Base-by-base conservation (phyloP, 2,113 vertebrate species). In the Tragelaphus imberbis region DNA sequence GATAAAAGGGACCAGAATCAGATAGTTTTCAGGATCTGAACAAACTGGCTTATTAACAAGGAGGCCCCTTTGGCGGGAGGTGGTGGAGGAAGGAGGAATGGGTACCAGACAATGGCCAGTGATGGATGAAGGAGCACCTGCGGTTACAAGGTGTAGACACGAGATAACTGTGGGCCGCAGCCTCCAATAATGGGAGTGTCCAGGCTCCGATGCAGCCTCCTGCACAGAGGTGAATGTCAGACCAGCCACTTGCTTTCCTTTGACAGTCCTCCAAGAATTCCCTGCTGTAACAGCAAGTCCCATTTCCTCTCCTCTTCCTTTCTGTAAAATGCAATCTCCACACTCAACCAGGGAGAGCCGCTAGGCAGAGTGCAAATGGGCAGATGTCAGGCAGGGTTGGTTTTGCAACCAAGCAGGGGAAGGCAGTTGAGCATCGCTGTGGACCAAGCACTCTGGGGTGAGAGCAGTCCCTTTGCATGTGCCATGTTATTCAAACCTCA, bases 41-140 rank as follows among this genome's bases (percentile, higher is more conserved):
- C 96, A 98, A 98, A 98, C 98, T 7, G 97, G 98, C 97, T 98
- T 98, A 98, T 99, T 99, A 98, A 99, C 98, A 98, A 98, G 98
- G 95, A 98, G 98, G 82, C 77, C 93, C 36, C 12, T 82, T 51
- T 55, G 89, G 88, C n/a, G 92, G 92, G 88, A 95, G 86, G 98
- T 88, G 94, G 95, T 59, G 97, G 98, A 97, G 91, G 96, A 97
- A 86, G 91, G 97, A 93, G 94, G 95, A 96, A 53, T 61, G 95
- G 63, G 81, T 33, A 49, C 56, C 82, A 97, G 96, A 97, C 98
- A 98, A 97, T 44, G 95, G 98, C 55, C 95, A 92, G 75, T 98
- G 98, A 99, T 98, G 95, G 97, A 98, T 99, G 98, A 98, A 97
- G 98, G 97, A 95, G 98, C 97, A 98, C 97, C 97, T 98, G 98